These are phyloP conservation scores for Chloroclystis v-ata DNA, from an alignment of 2,888 invertebrate species.

Conservation along the genomic window DNA sequence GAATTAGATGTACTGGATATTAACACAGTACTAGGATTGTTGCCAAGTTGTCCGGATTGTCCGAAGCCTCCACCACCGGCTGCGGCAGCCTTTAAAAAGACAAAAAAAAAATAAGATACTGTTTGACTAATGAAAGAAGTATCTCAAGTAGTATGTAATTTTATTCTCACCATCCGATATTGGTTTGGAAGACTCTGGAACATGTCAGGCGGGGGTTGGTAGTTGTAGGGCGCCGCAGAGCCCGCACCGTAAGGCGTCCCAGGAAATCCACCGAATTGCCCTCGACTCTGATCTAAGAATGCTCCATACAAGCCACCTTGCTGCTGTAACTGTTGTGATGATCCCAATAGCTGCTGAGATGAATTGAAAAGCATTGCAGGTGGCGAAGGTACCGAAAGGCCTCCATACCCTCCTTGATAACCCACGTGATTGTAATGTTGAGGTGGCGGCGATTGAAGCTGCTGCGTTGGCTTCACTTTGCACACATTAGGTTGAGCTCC, in stretches of 20 bases:
- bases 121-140: too few species aligned
- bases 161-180: slow-evolving; percentile 63
- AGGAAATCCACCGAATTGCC: slow-evolving; percentile 88
- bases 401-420: slow-evolving; percentile 86
- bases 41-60: slow-evolving; percentile 87
- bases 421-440: slow-evolving; percentile 83
- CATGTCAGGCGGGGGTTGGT: slow-evolving; percentile 82
- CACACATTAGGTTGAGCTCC: slow-evolving; percentile 84
- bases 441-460: slow-evolving; percentile 83
- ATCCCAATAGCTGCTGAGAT: slow-evolving; percentile 78
- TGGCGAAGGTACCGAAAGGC: slow-evolving; percentile 90
- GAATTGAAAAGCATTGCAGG: slow-evolving; percentile 90
- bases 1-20: slow-evolving; percentile 93
- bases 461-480: slow-evolving; percentile 91
- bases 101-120: background rate
- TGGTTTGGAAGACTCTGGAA: slow-evolving; percentile 71
- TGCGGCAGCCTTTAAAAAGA: slow-evolving; percentile 59
- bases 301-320: slow-evolving; percentile 89
- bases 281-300: slow-evolving; percentile 86
- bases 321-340: slow-evolving; percentile 80
- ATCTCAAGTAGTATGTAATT: background rate
- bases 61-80: slow-evolving; percentile 83
- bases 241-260: slow-evolving; percentile 83
- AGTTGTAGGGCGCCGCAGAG: slow-evolving; percentile 84
- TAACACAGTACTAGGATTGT: slow-evolving; percentile 91